These are phyloP conservation scores for Apis florea DNA, from an alignment of 1,140 invertebrate species.

Conservation along the genomic window DNA sequence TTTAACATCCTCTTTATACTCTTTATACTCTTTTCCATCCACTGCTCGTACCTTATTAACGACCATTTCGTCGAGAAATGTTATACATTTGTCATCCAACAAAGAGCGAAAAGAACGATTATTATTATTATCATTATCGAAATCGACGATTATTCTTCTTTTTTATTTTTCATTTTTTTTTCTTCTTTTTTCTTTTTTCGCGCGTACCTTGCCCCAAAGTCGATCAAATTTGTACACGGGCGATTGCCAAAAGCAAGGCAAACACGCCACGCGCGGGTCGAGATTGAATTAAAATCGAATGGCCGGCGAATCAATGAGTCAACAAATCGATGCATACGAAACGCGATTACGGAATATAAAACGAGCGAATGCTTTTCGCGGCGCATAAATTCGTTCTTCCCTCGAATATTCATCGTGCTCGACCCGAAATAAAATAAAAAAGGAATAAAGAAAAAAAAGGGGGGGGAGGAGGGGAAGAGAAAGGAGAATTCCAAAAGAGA, in stretches of 20 bases:
- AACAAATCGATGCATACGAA: slow-evolving; percentile 59
- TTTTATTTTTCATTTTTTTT: background rate
- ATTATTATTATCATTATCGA: background rate
- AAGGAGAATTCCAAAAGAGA: too few relatives aligned
- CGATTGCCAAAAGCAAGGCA: slow-evolving; percentile 59
- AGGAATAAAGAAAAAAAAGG: background rate
- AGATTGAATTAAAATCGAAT: slow-evolving; percentile 64
- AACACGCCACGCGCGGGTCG: slow-evolving; percentile 11
- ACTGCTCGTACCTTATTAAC: too few relatives aligned
- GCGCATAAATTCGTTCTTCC: slow-evolving; percentile 43
- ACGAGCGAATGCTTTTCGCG: slow-evolving; percentile 25
- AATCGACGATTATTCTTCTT: background rate
- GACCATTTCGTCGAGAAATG: too few relatives aligned
- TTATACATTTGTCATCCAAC: too few relatives aligned
- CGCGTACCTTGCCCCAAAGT: slow-evolving; percentile 11
- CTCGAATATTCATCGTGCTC: slow-evolving; percentile 34
- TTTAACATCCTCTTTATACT: too few relatives aligned
- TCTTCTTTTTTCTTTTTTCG: background rate
- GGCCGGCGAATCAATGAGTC: slow-evolving; percentile 54
- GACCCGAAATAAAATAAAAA: background rate
- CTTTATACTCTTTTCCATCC: too few relatives aligned
- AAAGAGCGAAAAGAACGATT: too few relatives aligned
- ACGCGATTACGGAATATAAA: slow-evolving; percentile 54
- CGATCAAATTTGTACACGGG: slow-evolving; percentile 54
- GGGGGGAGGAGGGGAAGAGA: background rate